phyloP scores from a whole-genome alignment of 2,113 vertebrate genomes.

The Baryphthengus martii region DNA sequence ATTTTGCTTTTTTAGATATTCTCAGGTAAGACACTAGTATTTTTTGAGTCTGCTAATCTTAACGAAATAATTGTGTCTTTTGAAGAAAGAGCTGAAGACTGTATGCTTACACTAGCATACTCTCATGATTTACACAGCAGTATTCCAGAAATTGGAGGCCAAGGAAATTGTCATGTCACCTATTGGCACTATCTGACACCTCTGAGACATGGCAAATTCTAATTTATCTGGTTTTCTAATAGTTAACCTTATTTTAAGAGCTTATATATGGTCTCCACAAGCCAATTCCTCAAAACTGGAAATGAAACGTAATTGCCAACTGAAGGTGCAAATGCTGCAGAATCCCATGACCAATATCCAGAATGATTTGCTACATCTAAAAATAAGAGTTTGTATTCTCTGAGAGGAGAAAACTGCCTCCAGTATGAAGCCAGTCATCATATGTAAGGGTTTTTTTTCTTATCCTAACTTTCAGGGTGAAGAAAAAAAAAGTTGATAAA shows the following conservation, averaged over 20 bases:
- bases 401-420: background rate
- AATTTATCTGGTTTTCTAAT: background rate
- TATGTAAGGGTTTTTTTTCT: background rate
- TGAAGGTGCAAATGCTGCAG: background rate
- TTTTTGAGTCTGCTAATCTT: background rate
- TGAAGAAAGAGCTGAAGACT: background rate
- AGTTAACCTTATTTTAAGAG: background rate
- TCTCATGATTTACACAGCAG: background rate
- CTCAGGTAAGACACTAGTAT: too few relatives aligned
- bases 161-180: background rate
- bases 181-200: background rate
- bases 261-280: background rate
- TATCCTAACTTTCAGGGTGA: background rate
- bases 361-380: background rate
- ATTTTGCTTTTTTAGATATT: background rate
- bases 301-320: background rate
- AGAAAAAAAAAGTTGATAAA: background rate
- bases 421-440: background rate
- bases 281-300: background rate
- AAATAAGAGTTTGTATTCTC: background rate
- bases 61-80: background rate
- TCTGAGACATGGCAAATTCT: background rate
- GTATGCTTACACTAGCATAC: background rate
- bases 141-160: background rate
- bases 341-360: background rate